Percentiles rank a stretch among this genome's conserved stretches.
phyloP scores from a whole-genome alignment of 2,797 vertebrate genomes.

The Coluber constrictor region DNA sequence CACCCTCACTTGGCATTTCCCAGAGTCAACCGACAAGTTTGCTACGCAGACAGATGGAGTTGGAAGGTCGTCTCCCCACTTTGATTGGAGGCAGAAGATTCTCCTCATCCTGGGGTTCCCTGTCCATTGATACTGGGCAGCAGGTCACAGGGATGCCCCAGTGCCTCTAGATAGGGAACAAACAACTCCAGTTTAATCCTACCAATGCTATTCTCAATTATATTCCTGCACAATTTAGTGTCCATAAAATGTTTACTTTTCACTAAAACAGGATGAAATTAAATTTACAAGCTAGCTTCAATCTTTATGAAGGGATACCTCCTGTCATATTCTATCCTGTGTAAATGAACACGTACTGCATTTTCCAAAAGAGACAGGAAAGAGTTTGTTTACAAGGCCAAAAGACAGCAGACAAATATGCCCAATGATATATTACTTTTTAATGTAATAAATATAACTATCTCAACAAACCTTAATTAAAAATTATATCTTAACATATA shows the following conservation, averaged over 20 bases:
- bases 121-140: neutral
- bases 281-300: neutral
- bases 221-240: neutral
- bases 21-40: neutral
- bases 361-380: neutral
- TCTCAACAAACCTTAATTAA: neutral
- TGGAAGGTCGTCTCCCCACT: neutral
- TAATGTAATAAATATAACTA: neutral
- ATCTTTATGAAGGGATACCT: neutral
- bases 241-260: neutral
- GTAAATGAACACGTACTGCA: neutral
- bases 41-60: neutral
- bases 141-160: neutral
- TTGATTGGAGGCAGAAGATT: neutral
- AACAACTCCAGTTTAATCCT: neutral
- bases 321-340: neutral
- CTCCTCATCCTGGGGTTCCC: neutral
- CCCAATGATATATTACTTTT: neutral
- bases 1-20: neutral
- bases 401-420: neutral
- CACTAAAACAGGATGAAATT: neutral
- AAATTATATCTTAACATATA: neutral
- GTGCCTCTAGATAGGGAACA: neutral
- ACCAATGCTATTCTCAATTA: neutral
- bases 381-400: neutral